These are phyloP conservation scores for Ailurus styani DNA, from an alignment of 2,113 vertebrate genomes.

Conservation along the genomic window DNA sequence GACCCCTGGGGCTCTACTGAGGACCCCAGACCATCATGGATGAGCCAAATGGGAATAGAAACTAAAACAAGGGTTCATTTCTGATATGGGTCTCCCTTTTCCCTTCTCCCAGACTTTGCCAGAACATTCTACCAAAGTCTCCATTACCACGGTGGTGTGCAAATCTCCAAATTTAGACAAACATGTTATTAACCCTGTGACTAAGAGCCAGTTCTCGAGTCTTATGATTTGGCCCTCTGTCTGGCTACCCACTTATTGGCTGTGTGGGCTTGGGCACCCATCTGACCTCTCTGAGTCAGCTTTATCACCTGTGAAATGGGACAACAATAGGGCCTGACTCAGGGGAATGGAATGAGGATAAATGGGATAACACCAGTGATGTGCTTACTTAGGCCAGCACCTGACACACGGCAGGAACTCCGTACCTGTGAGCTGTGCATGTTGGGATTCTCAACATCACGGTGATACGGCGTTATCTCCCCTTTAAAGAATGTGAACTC, in stretches of 20 bases:
- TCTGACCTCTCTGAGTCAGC: background rate
- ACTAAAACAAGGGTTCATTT: background rate
- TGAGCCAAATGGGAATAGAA: background rate
- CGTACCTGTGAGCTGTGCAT: background rate
- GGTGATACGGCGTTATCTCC: fast-evolving
- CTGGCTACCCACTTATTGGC: background rate
- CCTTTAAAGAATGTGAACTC: background rate
- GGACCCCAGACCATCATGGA: background rate
- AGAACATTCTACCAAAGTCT: background rate
- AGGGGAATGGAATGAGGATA: background rate
- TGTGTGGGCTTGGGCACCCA: background rate
- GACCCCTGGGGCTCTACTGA: background rate
- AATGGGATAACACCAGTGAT: fast-evolving
- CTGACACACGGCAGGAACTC: background rate
- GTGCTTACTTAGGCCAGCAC: background rate
- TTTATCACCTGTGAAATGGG: background rate
- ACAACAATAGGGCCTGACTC: no score
- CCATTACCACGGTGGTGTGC: no score
- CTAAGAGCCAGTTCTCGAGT: background rate
- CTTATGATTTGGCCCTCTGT: background rate
- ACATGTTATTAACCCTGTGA: background rate
- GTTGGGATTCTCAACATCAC: fast-evolving
- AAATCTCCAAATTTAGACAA: background rate
- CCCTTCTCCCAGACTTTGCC: background rate
- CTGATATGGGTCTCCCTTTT: background rate